Base-by-base conservation (phyloP, 2,888 invertebrate genomes). In the Agrochola macilenta region DNA sequence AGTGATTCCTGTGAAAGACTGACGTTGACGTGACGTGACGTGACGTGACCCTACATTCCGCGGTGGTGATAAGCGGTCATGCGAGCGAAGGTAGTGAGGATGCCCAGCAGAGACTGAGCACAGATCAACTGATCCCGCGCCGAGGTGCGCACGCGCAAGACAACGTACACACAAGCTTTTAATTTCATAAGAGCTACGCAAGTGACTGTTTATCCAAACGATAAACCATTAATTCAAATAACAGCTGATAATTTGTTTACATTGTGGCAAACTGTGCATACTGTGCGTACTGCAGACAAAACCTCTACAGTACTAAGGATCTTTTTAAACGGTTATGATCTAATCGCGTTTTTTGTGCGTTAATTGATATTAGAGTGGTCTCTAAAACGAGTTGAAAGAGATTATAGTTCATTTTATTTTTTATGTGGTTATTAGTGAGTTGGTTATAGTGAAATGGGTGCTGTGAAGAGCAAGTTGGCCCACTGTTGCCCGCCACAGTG, bases 1-100 rank as follows among this genome's bases (percentile, higher is more conserved):
- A 60, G 63, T 77, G 65, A 79, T 78, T 82, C 74, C 69, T 73
- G 69, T 69, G 46, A 65, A 81, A 81, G 63, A 77, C 58, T 84
- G 83, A 82, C 64, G 79, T 39, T 58, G 52, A 26, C 9, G 69
- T 76, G 79, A 82, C 69, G 84, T 76, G 79, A 82, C 77, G 83
- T 43, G 39, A 43, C 11, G 43, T 79, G 87, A 84, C 85, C 86
- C 79, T 79, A 79, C 83, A 87, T 84, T 86, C 80, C 49, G 76
- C 63, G 82, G 84, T 79, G 83, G 79, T 95, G 95, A 95, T 95
- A 95, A 95, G 93, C 93, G 95, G 94, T 94, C 94, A 93, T 87
- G 86, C 89, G 82, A 84, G 82, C 82, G 77, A 82, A 81, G 83
- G 82, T 84, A 87, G 83, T 64, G 89, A 90, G 88, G 89, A 87